Evolutionary conservation across 2,113 vertebrate species (phyloP), one percentile per base, ranked within the genome.

Genomic region (Rattus rattus): DNA sequence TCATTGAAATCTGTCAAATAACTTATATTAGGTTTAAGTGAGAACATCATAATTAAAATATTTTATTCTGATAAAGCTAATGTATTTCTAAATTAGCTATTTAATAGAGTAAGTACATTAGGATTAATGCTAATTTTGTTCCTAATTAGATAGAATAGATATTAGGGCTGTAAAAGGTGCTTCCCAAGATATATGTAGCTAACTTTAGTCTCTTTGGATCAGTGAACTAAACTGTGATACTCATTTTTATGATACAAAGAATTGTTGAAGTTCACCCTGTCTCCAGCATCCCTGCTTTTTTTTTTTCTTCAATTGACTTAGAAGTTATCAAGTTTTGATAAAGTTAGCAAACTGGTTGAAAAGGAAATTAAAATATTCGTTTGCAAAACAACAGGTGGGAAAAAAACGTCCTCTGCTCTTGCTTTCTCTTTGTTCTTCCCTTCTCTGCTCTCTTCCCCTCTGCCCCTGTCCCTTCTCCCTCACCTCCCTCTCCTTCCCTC

Each of bases 351-450:
- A 70, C 3, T 91, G 36, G 39, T 75, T 93, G 77, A 93, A 96
- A 92, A 87, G 69, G 63, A 90, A 90, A 91, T 91, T 91, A 43
- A 96, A 80, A 77, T 92, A 56, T 94, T 90, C 73, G 95, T 81
- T 90, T 97, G n/a, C 13, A 92, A 94, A n/a, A 94, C 59, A 94
- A 90, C 3, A 43, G 3, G 1, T 89, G 72, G n/a, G n/a, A n/a
- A n/a, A n/a, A n/a, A n/a, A n/a, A n/a, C n/a, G n/a, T n/a, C n/a
- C n/a, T n/a, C n/a, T n/a, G n/a, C n/a, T n/a, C n/a, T n/a, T n/a
- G n/a, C n/a, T n/a, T n/a, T n/a, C n/a, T n/a, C n/a, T n/a, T n/a
- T n/a, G n/a, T n/a, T n/a, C n/a, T n/a, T n/a, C n/a, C n/a, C n/a
- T n/a, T n/a, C n/a, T n/a, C n/a, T n/a, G n/a, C n/a, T n/a, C n/a